These are phyloP conservation scores for Virgularia gustaviana DNA, from an alignment of 92 coral and sea anemone species.

Conservation along the genomic window DNA sequence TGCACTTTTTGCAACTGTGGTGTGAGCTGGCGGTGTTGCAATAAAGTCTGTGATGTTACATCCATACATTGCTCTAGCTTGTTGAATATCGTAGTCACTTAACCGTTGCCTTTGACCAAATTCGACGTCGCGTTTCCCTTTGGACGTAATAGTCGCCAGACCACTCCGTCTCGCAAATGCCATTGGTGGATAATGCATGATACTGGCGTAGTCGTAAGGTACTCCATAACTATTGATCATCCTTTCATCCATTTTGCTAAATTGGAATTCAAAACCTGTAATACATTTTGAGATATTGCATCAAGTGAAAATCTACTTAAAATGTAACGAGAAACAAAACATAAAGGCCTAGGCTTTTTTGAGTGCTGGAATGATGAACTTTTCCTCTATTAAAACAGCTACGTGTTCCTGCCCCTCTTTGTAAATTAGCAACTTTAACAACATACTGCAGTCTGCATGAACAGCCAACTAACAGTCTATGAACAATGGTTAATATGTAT, in stretches of 20 bases:
- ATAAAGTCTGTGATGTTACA: constrained; percentile 12
- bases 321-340: background rate
- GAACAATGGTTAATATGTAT: no score
- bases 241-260: constrained; percentile 16
- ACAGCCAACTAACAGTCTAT: no score
- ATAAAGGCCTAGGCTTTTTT: background rate
- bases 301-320: no score
- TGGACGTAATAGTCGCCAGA: constrained; percentile 25
- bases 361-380: background rate
- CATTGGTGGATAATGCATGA: constrained; percentile 26
- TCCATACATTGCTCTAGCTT: constrained; percentile 35
- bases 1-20: background rate
- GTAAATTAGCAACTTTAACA: no score
- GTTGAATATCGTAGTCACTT: constrained; percentile 12
- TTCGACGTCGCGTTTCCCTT: constrained; percentile 15
- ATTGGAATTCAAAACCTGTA: constrained; percentile 22
- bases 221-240: constrained; percentile 23
- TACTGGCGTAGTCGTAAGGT: constrained; percentile 14
- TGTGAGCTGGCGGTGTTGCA: constrained; percentile 12
- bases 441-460: no score
- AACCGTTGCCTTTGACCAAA: constrained; percentile 22
- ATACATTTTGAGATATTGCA: background rate
- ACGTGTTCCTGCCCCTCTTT: no score
- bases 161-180: constrained; percentile 29
- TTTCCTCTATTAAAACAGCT: no score